Evolutionary conservation across 1,140 invertebrate species (phyloP), one percentile per base, ranked within the genome.

Genomic region (Drosophila pruinosa): DNA sequence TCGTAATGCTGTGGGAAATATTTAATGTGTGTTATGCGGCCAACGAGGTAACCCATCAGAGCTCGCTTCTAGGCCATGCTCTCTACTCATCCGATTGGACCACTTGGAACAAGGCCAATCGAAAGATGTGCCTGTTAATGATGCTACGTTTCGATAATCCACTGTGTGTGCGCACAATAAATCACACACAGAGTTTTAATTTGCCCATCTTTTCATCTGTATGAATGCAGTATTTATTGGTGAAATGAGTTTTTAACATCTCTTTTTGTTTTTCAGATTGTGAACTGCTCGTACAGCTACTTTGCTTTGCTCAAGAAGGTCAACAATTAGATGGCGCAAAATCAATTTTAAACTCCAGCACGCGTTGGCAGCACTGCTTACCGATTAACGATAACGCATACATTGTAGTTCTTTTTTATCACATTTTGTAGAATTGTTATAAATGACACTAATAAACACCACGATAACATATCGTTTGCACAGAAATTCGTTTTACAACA

Each of bases 241-340:
- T 54, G 45, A 36, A n/a, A 38, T 3, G 14, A 8, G 1, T 4
- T 36, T 15, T 4, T n/a, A n/a, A n/a, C n/a, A n/a, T n/a, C n/a
- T n/a, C n/a, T n/a, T 56, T 28, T 76, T 24, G 19, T 47, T 64
- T 73, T 86, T 2, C 85, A 90, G 89, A 90, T 90, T 78, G 81
- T 90, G 0, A 90, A 90, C 41, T 75, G 75, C 8, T 90, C 89
- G 0, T 90, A 90, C 21, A 90, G 89, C 36, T 90, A 90, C 38
- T 90, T 88, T 19, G 89, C 89, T 2, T 19, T 90, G 22, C 62
- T 90, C 3, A 90, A 90, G 38, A 41, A 72, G 0, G 82, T 90
- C 28, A 90, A 90, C 45, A 83, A 71, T 68, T 90, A 78, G 63
- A 50, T 22, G 21, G 36, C 36, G 64, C 54, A 31, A 8, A 14